Conservation (phyloP, 2,888 invertebrate genomes). For the Dryadula phaetusa region DNA sequence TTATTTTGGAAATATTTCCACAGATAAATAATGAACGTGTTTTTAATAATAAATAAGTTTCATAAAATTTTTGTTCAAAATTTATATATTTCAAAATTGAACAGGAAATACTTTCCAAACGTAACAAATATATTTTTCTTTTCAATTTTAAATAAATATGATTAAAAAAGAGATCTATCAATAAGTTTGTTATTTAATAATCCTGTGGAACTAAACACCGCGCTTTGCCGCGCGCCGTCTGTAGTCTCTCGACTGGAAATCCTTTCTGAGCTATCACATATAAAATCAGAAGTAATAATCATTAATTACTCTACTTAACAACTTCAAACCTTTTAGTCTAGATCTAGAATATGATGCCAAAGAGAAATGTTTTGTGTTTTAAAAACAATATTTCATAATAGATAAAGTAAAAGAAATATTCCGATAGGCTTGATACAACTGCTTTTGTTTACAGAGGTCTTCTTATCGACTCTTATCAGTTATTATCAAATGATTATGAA, state of each 20-base stretch:
- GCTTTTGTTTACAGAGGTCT: constrained; percentile 55
- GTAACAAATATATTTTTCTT: no score
- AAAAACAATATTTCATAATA: constrained; percentile 4
- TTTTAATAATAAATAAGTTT: neutral
- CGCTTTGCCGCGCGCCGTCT: no score
- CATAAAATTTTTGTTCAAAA: neutral
- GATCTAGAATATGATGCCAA: neutral
- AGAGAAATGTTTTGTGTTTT: neutral
- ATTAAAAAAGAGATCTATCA: no score
- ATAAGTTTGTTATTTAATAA: no score
- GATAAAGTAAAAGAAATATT: constrained; percentile 31
- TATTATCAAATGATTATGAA: constrained; percentile 48
- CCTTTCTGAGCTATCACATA: no score
- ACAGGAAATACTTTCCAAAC: neutral
- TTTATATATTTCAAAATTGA: neutral
- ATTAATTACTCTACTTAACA: no score
- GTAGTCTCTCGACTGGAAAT: no score
- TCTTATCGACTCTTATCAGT: constrained; percentile 49
- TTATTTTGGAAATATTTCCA: neutral
- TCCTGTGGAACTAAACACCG: no score
- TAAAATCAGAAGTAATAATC: no score
- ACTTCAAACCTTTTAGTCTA: neutral
- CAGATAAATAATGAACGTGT: no score
- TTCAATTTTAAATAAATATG: no score
- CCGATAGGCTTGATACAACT: constrained; percentile 44